Base-by-base conservation (phyloP, 2,797 vertebrate genomes). In the Gallinago stenura region DNA sequence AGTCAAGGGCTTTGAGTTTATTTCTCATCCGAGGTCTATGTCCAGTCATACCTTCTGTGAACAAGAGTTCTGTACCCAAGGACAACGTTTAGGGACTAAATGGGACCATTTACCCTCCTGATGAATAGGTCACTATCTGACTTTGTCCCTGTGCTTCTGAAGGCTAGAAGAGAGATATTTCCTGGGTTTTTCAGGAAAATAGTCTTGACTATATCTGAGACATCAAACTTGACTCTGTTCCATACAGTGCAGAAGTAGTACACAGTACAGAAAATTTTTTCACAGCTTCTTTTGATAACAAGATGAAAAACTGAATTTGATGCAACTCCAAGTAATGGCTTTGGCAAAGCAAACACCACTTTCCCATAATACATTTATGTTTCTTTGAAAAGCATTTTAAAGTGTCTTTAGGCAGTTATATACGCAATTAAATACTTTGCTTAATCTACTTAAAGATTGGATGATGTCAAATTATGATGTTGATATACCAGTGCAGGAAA, bases 311-410 rank as follows among this genome's bases (percentile, higher is more conserved):
- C 56, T 12, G 1, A 75, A 70, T 61, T 62, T 61, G 4, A 35
- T 87, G 8, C 35, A 71, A 65, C 21, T 78, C 33, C 64, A 85
- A 65, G 30, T 56, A 56, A 6, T 50, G 8, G 60, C 35, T 41
- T 0, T 92, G 76, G 61, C 41, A 89, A 88, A 88, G 50, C 21
- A 87, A 88, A 20, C 37, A 72, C 10, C 26, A 18, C 24, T 81
- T 92, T 94, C 26, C 58, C 35, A 41, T 82, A 69, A 86, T 33
- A 15, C 24, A 81, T 54, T 43, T 58, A 33, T 12, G 19, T 54
- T 88, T 65, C 65, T 80, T 68, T 82, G 33, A 60, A 85, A 91
- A 83, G 26, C 12, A 48, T 85, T 94, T 96, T 56, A 31, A 77
- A 64, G 6, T 51, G 8, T 57, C 31, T 41, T 0, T 17, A 85